Percentiles rank a stretch among this genome's conserved stretches.
These are phyloP conservation scores for Triplophysa rosa DNA, from an alignment of 2,113 vertebrate genomes.

Conservation along the genomic window DNA sequence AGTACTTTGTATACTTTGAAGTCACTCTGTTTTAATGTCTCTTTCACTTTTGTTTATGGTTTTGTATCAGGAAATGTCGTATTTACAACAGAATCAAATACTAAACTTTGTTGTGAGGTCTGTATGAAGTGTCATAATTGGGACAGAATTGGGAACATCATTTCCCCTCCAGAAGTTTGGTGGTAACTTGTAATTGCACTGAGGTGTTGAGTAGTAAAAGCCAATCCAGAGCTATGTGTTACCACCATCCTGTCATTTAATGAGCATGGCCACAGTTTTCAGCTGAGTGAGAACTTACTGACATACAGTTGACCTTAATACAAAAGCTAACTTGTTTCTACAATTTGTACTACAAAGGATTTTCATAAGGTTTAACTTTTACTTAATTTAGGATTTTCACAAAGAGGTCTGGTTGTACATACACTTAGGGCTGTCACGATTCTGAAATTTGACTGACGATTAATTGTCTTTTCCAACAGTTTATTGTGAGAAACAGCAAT, in stretches of 20 bases:
- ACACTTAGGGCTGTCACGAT: no score
- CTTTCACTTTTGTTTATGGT: no score
- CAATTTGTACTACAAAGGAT: not conserved
- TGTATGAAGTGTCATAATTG: not conserved
- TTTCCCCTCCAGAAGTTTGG: slow-evolving; percentile 3
- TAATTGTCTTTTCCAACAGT: not conserved
- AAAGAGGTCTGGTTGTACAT: not conserved
- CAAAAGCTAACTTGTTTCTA: not conserved
- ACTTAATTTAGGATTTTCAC: not conserved
- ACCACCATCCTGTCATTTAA: slow-evolving; percentile 18
- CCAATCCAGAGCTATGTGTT: not conserved
- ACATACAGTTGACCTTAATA: not conserved
- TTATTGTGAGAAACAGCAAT: not conserved
- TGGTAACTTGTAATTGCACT: not conserved
- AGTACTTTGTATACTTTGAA: not conserved
- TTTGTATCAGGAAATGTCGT: not conserved
- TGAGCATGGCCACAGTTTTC: slow-evolving; percentile 14
- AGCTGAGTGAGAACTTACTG: not conserved
- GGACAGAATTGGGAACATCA: not conserved
- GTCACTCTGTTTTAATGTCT: not conserved
- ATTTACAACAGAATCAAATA: not conserved
- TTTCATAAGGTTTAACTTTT: no score
- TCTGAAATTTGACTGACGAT: no score
- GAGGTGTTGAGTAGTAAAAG: slow-evolving; percentile 42
- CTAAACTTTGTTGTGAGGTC: not conserved